These are phyloP conservation scores for Pyxicephalus adspersus DNA, from an alignment of 2,113 vertebrate genomes.

Conservation along the genomic window DNA sequence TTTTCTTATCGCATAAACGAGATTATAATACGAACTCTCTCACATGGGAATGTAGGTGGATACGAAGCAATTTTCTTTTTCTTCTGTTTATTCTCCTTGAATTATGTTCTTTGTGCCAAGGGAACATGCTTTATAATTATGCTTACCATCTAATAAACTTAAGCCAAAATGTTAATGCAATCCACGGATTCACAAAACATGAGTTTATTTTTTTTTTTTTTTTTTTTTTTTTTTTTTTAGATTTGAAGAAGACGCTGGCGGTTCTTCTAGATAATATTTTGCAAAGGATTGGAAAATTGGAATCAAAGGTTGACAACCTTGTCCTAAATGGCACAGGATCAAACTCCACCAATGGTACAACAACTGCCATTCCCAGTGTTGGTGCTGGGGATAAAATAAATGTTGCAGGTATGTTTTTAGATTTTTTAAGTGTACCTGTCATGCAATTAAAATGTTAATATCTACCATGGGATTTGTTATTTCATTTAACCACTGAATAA, in stretches of 20 bases:
- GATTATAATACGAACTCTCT: not conserved
- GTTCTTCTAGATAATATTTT: conserved; percentile 97
- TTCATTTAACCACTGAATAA: too few species aligned
- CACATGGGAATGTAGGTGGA: not conserved
- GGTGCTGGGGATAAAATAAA: conserved; percentile 89
- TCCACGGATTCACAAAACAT: not conserved
- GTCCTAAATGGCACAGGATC: conserved; percentile 87
- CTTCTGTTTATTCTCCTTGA: too few species aligned
- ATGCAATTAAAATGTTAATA: too few species aligned
- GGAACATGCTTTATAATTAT: too few species aligned
- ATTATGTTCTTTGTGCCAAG: too few species aligned
- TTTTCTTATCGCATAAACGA: not conserved
- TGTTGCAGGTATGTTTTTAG: conserved; percentile 85
- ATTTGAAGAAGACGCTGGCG: conserved; percentile 97
- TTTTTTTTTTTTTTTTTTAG: conserved; percentile 67
- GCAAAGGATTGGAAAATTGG: conserved; percentile 91
- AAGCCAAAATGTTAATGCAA: too few species aligned
- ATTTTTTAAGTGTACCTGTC: not conserved
- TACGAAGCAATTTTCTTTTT: too few species aligned
- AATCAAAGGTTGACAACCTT: conserved; percentile 95
- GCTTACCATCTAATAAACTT: too few species aligned
- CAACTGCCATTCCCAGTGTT: conserved; percentile 78
- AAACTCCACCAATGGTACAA: conserved; percentile 89
- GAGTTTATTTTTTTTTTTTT: not conserved
- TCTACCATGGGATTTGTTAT: too few species aligned